Evolutionary conservation across 2,888 invertebrate genomes (phyloP).

Genomic region (Augochlorella aurata): DNA sequence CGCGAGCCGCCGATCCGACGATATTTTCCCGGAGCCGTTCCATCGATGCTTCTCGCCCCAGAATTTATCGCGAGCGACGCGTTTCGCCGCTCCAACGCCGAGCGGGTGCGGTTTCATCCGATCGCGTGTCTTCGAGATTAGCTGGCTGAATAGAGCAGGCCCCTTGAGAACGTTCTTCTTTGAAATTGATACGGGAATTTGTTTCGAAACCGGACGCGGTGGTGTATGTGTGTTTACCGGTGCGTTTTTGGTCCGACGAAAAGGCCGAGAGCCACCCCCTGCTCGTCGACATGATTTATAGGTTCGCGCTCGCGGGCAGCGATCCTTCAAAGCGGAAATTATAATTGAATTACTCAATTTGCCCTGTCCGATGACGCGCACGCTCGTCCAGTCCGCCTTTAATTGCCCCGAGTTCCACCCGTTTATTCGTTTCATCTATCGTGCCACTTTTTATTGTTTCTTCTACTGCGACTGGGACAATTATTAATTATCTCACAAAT

Average conservation of each 20-base stretch:
- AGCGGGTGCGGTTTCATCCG: neutral
- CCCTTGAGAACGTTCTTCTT: slow-evolving; percentile 8
- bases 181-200: slow-evolving; percentile 25
- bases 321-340: neutral
- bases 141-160: neutral
- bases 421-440: too few relatives aligned
- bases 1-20: slow-evolving; percentile 19
- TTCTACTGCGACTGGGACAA: too few relatives aligned
- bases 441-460: too few relatives aligned
- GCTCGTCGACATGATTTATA: too few relatives aligned
- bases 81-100: neutral
- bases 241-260: slow-evolving; percentile 11
- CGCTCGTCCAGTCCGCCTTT: too few relatives aligned
- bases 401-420: too few relatives aligned
- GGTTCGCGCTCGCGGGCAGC: too few relatives aligned
- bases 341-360: neutral
- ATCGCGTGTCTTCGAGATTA: slow-evolving; percentile 23
- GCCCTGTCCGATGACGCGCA: neutral
- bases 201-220: neutral
- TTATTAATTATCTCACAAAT: too few relatives aligned
- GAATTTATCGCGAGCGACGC: slow-evolving; percentile 30
- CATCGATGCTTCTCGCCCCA: slow-evolving; percentile 13
- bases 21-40: slow-evolving; percentile 24
- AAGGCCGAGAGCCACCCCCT: too few relatives aligned
- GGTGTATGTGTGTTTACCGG: neutral